Percentiles rank a stretch among this genome's conserved stretches.
phyloP scores from a whole-genome alignment of 2,888 invertebrate species.

The Diarsia dahlii region DNA sequence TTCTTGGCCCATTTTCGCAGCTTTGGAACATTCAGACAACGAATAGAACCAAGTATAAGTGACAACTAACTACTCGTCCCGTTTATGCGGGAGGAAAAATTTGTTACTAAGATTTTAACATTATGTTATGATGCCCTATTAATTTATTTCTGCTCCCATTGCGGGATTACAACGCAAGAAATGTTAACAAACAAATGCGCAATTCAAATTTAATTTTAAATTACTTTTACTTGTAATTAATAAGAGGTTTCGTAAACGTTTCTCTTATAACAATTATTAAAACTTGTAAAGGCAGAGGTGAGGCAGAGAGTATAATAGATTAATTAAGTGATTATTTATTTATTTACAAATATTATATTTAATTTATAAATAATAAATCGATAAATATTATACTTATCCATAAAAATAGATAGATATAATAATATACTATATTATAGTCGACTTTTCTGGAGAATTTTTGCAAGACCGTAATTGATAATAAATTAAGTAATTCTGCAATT shows the following conservation, averaged over 20 bases:
- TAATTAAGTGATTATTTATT: conserved; percentile 12
- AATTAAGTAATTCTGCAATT: conserved; percentile 15
- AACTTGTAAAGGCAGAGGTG: not conserved
- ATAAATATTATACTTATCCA: conserved; percentile 42
- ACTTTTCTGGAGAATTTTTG: conserved; percentile 33
- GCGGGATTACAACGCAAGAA: not conserved
- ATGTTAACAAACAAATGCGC: conserved; percentile 5
- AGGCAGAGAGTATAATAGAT: conserved; percentile 6
- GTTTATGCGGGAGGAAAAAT: not conserved
- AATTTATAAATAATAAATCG: conserved; percentile 38
- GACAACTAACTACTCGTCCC: conserved; percentile 37
- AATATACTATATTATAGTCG: conserved; percentile 16
- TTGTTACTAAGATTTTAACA: not conserved
- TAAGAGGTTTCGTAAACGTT: not conserved
- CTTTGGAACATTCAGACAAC: conserved; percentile 50
- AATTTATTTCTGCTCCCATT: conserved; percentile 13
- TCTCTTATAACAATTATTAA: conserved; percentile 11
- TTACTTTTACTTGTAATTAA: not conserved
- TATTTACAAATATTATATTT: conserved; percentile 29
- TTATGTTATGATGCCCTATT: not conserved
- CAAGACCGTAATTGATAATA: conserved; percentile 20
- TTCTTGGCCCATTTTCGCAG: conserved; percentile 48
- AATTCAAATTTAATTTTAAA: conserved; percentile 1
- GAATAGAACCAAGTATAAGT: conserved; percentile 43
- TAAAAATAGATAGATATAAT: conserved; percentile 53